These are phyloP conservation scores for Pangasianodon hypophthalmus DNA, from an alignment of 2,113 vertebrate species.

Conservation along the genomic window DNA sequence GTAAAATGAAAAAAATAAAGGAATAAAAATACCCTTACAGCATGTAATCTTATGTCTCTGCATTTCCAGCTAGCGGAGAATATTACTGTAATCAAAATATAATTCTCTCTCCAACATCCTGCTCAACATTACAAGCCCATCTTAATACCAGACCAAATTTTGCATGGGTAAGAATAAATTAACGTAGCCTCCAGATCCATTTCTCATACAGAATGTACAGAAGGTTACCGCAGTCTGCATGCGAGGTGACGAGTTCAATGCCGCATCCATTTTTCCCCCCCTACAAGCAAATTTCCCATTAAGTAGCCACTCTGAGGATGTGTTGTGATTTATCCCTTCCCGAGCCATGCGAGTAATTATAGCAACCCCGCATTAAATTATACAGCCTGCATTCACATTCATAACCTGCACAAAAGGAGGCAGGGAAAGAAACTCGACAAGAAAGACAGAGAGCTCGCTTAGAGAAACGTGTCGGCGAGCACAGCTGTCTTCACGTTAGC, in stretches of 20 bases:
- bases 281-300: constrained; percentile 38
- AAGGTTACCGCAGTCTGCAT: constrained; percentile 33
- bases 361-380: constrained; percentile 57
- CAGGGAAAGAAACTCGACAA: background rate
- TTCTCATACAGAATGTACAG: constrained; percentile 9
- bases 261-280: background rate
- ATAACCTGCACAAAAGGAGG: constrained; percentile 39
- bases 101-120: constrained; percentile 4
- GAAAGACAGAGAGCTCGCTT: constrained; percentile 9
- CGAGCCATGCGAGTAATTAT: constrained; percentile 58
- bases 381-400: constrained; percentile 48
- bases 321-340: constrained; percentile 55
- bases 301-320: constrained; percentile 38
- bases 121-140: background rate
- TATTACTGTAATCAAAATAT: constrained; percentile 11
- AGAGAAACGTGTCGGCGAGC: background rate
- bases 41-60: background rate
- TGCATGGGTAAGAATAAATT: background rate
- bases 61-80: background rate
- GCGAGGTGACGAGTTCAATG: background rate
- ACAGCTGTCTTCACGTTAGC: background rate
- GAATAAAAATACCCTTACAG: background rate
- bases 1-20: background rate
- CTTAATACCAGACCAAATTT: constrained; percentile 8
- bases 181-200: background rate